Evolutionary conservation across 2,113 vertebrate genomes (phyloP), one percentile per base, ranked within the genome.

Genomic region (Apodemus speciosus): DNA sequence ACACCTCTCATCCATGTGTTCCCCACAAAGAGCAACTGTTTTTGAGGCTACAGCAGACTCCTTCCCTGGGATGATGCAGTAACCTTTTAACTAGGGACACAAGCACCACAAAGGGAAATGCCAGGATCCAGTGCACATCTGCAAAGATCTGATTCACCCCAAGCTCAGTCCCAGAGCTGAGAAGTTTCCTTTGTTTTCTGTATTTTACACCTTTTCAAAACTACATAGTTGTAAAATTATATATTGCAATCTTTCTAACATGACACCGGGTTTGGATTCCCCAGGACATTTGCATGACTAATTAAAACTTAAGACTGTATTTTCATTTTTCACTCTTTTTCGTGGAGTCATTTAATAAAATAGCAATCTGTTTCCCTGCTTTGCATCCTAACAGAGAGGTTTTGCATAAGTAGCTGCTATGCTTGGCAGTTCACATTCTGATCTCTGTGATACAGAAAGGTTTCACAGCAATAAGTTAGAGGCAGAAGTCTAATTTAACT

Each of bases 401-500:
- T 85, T 96, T 96, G 40, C n/a, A 96, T 95, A 98, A 97, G 79
- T 94, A 85, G 87, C 84, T 87, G 77, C 96, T 72, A 62, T 6
- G 88, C 43, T 27, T 95, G 43, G 85, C 97, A 76, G 95, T 96
- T 98, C 97, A 90, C 96, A 97, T 97, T 87, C 58, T 85, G 88
- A 43, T 75, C 49, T 89, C 83, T 96, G 69, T 92, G 94, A 96
- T 97, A 97, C 92, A 95, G 92, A 96, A 97, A 96, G 71, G 23
- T 66, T 97, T 97, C 93, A 97, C 79, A 85, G 56, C 84, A 79
- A 93, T 88, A 96, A 97, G 93, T 93, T 97, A 97, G 90, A 97
- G 89, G 77, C 93, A 96, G 94, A 96, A 95, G 86, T 97, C 88
- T 93, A 96, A 96, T 97, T 98, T 97, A 96, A 95, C 92, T 97